phyloP scores from a whole-genome alignment of 2,888 invertebrate species.

The Conchocele bisecta region DNA sequence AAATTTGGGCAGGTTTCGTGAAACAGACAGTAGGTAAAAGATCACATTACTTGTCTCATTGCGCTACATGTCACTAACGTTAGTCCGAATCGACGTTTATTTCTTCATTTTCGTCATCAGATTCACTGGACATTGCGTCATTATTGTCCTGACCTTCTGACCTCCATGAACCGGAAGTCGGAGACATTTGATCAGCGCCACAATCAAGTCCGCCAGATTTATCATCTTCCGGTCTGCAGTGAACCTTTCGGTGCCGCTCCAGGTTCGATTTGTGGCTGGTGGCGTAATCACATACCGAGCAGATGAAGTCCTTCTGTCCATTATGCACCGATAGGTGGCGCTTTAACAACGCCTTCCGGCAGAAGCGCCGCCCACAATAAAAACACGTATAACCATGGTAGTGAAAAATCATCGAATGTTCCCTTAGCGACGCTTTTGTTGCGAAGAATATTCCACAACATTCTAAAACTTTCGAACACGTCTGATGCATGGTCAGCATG shows the following conservation, averaged over 20 bases:
- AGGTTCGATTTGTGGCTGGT: conserved; percentile 84
- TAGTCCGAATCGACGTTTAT: conserved; percentile 65
- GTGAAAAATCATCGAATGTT: conserved; percentile 83
- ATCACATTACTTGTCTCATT: too few species aligned
- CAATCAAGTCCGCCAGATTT: conserved; percentile 44
- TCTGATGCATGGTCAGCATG: conserved; percentile 83
- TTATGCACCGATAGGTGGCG: conserved; percentile 84
- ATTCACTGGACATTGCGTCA: conserved; percentile 44
- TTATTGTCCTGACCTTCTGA: conserved; percentile 34
- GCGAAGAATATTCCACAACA: conserved; percentile 83
- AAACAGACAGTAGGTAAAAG: too few species aligned
- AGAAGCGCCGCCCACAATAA: conserved; percentile 82
- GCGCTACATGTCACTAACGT: too few species aligned
- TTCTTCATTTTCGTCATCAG: conserved; percentile 62
- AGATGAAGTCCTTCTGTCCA: conserved; percentile 83
- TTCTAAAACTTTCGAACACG: conserved; percentile 79
- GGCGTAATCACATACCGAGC: conserved; percentile 82
- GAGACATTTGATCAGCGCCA: conserved; percentile 10
- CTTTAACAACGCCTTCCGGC: conserved; percentile 83
- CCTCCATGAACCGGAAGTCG: conserved; percentile 29
- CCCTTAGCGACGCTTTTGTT: conserved; percentile 82
- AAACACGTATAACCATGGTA: conserved; percentile 83
- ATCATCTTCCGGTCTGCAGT: conserved; percentile 73
- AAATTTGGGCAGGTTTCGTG: too few species aligned
- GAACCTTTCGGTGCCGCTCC: conserved; percentile 82